A percentile compares a stretch with the other conserved stretches of the same genome.
Evolutionary conservation across 2,113 vertebrate genomes (phyloP).

Genomic region (Mellivora capensis): DNA sequence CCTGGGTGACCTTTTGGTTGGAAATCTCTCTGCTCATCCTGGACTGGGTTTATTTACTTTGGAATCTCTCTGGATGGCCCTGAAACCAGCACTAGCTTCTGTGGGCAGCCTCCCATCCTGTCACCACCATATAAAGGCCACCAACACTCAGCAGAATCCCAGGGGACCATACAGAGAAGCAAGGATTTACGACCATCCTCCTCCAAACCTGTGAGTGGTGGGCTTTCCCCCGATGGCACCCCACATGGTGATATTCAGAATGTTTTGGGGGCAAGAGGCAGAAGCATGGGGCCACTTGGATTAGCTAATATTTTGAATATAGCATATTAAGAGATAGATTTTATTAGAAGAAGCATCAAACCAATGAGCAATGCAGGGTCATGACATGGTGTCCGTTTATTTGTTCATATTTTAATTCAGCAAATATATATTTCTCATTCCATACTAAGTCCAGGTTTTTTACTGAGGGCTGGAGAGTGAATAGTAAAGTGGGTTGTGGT

Average conservation of each 20-base stretch:
- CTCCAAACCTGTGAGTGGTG: neutral
- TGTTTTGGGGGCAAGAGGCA: neutral
- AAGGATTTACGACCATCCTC: neutral
- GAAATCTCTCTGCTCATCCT: constrained; percentile 11
- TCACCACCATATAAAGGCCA: constrained; percentile 19
- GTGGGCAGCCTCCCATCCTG: neutral
- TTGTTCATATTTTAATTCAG: neutral
- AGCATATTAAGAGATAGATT: neutral
- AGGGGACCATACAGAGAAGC: neutral
- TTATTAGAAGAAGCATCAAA: neutral
- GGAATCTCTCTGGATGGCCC: neutral
- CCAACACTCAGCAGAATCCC: neutral
- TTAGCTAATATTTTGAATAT: neutral
- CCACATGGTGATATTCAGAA: neutral
- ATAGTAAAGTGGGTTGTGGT: neutral
- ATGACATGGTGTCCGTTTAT: neutral
- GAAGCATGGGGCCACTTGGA: neutral
- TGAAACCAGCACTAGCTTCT: neutral
- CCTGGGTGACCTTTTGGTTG: constrained; percentile 42
- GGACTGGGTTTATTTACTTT: constrained; percentile 53
- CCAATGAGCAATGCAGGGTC: too few species aligned
- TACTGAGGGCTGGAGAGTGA: neutral
- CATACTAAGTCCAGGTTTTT: neutral
- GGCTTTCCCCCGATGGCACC: neutral
- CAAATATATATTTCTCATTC: neutral